Evolutionary conservation across 2,888 invertebrate species (phyloP).

Genomic region (Rhodophaea formosa): DNA sequence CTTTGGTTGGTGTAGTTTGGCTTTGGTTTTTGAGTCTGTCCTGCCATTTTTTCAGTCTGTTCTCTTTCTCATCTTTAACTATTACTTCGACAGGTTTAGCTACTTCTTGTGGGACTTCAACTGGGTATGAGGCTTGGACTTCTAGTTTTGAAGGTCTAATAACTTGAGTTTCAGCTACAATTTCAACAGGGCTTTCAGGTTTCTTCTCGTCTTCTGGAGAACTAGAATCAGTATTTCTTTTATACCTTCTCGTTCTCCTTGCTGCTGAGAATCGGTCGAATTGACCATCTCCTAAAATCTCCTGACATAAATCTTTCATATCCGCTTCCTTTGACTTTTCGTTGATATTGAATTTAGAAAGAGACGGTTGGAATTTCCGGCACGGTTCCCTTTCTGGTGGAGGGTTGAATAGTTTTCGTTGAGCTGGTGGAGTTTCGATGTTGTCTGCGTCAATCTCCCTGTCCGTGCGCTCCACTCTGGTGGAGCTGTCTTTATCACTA

Average conservation of each 20-base stretch:
- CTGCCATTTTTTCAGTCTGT: conserved; percentile 85
- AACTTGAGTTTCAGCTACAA: conserved; percentile 79
- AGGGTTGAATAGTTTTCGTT: conserved; percentile 85
- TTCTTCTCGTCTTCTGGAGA: conserved; percentile 80
- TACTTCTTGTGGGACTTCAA: conserved; percentile 58
- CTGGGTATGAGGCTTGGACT: conserved; percentile 76
- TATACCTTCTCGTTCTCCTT: conserved; percentile 90
- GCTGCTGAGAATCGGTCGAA: conserved; percentile 93
- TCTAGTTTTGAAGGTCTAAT: conserved; percentile 76
- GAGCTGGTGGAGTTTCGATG: conserved; percentile 93
- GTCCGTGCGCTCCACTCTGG: conserved; percentile 64
- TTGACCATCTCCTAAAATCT: conserved; percentile 86
- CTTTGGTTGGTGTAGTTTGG: conserved; percentile 70
- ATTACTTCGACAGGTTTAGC: conserved; percentile 59
- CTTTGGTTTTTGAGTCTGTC: conserved; percentile 83
- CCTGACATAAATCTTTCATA: conserved; percentile 73
- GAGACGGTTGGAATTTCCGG: conserved; percentile 71
- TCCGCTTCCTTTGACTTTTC: conserved; percentile 58
- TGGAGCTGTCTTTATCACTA: conserved; percentile 37
- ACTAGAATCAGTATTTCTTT: conserved; percentile 82
- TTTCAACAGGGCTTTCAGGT: conserved; percentile 62
- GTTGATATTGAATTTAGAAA: conserved; percentile 41
- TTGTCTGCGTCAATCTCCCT: conserved; percentile 95
- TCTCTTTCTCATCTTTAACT: conserved; percentile 79
- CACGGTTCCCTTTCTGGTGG: conserved; percentile 83